Conservation (phyloP, 2,888 invertebrate genomes). For the Erebia epiphron region DNA sequence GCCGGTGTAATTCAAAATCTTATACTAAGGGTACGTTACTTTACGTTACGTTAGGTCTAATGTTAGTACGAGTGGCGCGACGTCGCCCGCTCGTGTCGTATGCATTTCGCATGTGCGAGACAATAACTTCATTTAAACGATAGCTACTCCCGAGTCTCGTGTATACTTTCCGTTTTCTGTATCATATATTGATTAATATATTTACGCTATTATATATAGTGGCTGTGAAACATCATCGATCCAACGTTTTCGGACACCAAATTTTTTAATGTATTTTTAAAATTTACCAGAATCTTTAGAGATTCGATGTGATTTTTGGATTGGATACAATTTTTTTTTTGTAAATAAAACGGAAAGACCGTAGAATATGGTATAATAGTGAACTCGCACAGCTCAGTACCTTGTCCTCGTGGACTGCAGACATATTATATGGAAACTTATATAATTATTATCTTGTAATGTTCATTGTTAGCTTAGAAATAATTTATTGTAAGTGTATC, state of each 20-base stretch:
- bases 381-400: conserved; percentile 75
- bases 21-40: too few species aligned
- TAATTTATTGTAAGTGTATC: conserved; percentile 77
- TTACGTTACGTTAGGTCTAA: conserved; percentile 32
- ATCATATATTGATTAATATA: not conserved
- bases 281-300: conserved; percentile 51
- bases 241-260: conserved; percentile 62
- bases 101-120: conserved; percentile 77
- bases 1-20: too few species aligned
- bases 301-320: conserved; percentile 57
- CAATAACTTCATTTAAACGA: conserved; percentile 63
- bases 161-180: conserved; percentile 33
- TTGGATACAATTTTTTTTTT: conserved; percentile 56
- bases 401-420: conserved; percentile 69
- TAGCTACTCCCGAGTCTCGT: conserved; percentile 39
- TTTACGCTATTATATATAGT: conserved; percentile 48
- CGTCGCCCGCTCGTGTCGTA: conserved; percentile 51
- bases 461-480: conserved; percentile 77
- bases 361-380: conserved; percentile 47
- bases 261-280: conserved; percentile 58
- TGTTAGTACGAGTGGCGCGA: conserved; percentile 1
- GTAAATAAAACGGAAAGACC: conserved; percentile 53
- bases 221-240: conserved; percentile 76
- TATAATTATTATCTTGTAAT: conserved; percentile 61
- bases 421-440: conserved; percentile 59